Evolutionary conservation across 2,888 invertebrate genomes (phyloP), one percentile per base, ranked within the genome.

Genomic region (Arenicola marina): DNA sequence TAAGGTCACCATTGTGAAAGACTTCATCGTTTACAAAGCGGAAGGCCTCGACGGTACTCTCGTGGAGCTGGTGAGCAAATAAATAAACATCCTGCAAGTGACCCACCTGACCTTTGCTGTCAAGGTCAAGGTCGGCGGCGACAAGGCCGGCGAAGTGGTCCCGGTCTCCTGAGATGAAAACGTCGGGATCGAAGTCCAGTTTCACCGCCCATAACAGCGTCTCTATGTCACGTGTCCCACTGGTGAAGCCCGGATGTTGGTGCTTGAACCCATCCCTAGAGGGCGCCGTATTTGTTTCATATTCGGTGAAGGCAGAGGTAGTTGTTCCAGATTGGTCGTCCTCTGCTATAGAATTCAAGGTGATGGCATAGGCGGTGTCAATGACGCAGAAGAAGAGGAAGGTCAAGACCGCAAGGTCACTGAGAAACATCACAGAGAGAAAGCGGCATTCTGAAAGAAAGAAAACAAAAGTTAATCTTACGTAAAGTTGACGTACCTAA

Each of bases 101-200:
- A 21, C 73, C 74, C 21, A 76, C 61, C 53, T 66, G 71, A 32
- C 75, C 75, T 33, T 62, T 21, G 45, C 68, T 68, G 31, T 67
- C 51, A 1, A 75, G 57, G 32, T 63, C 66, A 18, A 71, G 46
- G 38, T 72, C 74, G 33, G 38, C 51, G 11, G 75, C 72, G 43
- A 75, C 46, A 2, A 29, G 15, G 26, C 68, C 58, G 7, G 70
- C 68, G 21, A 65, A 28, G 15, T 18, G n/a, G 31, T 61, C 54
- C 24, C 60, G 21, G 18, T 54, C 38, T 28, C 56, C n/a, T 2
- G 34, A 15, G n/a, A n/a, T 59, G 32, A 33, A 59, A 31, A 31
- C 11, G 11, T 18, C 7, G 15, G 38, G 18, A 1, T 33, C 26
- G 31, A 1, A 54, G n/a, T 43, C 4, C 7, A 73, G 59, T 59